phyloP scores from a whole-genome alignment of 1,140 invertebrate species.

The Drosophila arizonae region DNA sequence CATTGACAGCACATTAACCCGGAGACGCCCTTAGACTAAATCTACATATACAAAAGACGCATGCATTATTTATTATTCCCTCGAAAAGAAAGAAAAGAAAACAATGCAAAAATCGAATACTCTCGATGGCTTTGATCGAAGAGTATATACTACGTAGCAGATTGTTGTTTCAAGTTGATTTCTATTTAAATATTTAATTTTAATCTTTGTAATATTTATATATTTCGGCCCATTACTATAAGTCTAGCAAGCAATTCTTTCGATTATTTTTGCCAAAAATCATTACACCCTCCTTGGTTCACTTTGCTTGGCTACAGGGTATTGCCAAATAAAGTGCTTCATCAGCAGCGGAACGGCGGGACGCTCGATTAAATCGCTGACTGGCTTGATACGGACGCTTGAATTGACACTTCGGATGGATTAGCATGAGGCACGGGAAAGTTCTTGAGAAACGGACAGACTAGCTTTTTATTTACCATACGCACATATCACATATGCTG shows the following conservation, averaged over 20 bases:
- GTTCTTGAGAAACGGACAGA: neutral
- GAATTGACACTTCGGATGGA: conserved; percentile 79
- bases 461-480: conserved; percentile 1
- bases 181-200: no score
- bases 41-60: conserved; percentile 67
- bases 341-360: conserved; percentile 49
- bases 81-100: conserved; percentile 37
- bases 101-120: no score
- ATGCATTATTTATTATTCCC: conserved; percentile 79
- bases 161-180: no score
- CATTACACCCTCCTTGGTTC: neutral
- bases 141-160: no score
- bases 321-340: conserved; percentile 65
- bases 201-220: no score
- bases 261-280: neutral
- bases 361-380: conserved; percentile 64
- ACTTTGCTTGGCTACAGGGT: neutral
- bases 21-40: conserved; percentile 34
- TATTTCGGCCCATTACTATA: no score
- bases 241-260: no score
- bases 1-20: conserved; percentile 77
- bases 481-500: neutral
- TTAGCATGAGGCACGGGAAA: conserved; percentile 62
- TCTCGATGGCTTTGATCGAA: no score
- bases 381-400: conserved; percentile 66